These are phyloP conservation scores for Dryadula phaetusa DNA, from an alignment of 2,888 invertebrate species.

Conservation along the genomic window DNA sequence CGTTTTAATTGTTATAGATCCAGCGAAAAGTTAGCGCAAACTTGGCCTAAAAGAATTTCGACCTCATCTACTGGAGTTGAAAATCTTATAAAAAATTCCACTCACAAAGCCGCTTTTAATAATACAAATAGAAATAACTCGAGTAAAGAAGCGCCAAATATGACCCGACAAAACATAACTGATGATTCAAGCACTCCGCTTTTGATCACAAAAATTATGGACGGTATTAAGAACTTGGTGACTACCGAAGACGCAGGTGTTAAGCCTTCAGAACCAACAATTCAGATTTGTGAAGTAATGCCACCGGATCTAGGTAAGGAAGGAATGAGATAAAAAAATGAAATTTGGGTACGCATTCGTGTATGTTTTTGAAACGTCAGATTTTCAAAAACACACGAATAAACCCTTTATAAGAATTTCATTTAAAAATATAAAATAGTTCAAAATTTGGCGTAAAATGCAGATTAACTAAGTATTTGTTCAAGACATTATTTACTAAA, in stretches of 20 bases:
- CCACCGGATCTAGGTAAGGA: constrained; percentile 86
- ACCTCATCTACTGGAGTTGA: constrained; percentile 48
- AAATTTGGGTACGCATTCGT: too few species aligned
- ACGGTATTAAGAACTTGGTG: constrained; percentile 60
- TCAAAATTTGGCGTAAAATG: too few species aligned
- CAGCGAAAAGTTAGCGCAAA: constrained; percentile 55
- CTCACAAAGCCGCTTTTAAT: constrained; percentile 44
- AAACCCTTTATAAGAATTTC: too few species aligned
- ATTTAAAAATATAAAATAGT: too few species aligned
- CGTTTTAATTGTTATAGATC: constrained; percentile 50
- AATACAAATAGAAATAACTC: constrained; percentile 32
- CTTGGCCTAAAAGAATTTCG: constrained; percentile 60
- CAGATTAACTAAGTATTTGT: too few species aligned
- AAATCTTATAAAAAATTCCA: constrained; percentile 51
- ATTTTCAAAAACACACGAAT: too few species aligned
- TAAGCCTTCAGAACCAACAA: constrained; percentile 60
- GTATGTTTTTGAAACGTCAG: too few species aligned
- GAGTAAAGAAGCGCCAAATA: constrained; percentile 45
- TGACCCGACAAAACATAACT: constrained; percentile 51
- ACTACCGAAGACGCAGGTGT: constrained; percentile 60
- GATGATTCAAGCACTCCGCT: constrained; percentile 57
- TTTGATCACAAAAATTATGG: constrained; percentile 64
- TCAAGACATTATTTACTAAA: too few species aligned
- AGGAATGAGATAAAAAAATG: too few species aligned
- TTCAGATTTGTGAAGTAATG: constrained; percentile 84